A percentile compares a stretch with the other conserved stretches of the same genome.
Evolutionary conservation across 2,113 vertebrate genomes (phyloP).

Genomic region (Athene noctua): DNA sequence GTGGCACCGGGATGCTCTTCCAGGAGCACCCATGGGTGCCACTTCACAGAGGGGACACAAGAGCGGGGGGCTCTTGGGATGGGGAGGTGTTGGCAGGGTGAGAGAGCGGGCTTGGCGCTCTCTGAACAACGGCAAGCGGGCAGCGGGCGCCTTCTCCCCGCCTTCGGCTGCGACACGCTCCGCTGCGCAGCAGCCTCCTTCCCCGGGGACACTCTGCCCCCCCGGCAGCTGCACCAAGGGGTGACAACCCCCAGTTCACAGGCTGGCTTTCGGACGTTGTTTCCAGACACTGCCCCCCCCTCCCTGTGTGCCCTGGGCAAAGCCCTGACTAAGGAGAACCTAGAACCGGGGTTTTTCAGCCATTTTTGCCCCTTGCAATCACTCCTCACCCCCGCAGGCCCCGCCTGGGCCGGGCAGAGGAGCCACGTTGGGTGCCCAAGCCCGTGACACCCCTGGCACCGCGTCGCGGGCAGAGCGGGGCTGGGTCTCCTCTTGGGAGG

Average conservation of each 20-base stretch:
- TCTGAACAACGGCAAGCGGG: background rate
- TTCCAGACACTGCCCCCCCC: background rate
- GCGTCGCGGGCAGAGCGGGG: background rate
- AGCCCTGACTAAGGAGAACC: background rate
- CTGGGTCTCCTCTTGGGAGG: background rate
- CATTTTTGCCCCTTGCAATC: background rate
- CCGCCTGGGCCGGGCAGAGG: background rate
- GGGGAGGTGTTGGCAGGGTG: background rate
- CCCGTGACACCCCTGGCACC: rapidly evolving
- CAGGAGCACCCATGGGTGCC: background rate
- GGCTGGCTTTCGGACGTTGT: rapidly evolving
- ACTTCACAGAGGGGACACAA: background rate
- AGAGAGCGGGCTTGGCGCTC: rapidly evolving
- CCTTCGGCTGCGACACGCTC: background rate
- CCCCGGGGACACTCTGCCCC: background rate
- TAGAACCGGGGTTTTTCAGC: rapidly evolving
- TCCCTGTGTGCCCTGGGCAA: background rate
- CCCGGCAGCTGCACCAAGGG: background rate
- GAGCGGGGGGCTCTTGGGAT: background rate
- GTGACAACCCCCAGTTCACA: rapidly evolving
- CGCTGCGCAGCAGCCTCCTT: background rate
- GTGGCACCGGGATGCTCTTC: background rate
- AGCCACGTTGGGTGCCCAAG: background rate
- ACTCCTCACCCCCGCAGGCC: background rate
- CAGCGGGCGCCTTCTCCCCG: background rate